A percentile compares a stretch with the other conserved stretches of the same genome.
phyloP scores from a whole-genome alignment of 2,113 vertebrate species.

The Pseudonaja textilis region DNA sequence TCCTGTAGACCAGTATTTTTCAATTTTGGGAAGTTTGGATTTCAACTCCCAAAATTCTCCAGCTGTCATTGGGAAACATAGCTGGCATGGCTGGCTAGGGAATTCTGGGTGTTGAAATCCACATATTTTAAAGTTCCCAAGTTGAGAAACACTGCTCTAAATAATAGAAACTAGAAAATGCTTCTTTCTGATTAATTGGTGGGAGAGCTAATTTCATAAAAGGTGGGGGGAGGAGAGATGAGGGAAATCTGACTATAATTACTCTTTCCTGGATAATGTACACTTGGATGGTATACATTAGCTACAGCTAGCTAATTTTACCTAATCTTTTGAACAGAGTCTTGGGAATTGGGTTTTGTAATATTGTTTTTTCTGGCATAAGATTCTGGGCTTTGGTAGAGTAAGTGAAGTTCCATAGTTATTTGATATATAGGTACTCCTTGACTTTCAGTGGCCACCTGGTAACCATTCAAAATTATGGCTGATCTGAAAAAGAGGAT shows the following conservation, averaged over 20 bases:
- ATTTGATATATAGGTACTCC: neutral
- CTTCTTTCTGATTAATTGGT: neutral
- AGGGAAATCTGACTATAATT: neutral
- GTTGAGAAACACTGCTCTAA: too few relatives aligned
- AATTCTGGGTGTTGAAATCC: neutral
- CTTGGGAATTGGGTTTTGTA: neutral
- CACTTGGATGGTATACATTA: too few relatives aligned
- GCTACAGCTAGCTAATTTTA: neutral
- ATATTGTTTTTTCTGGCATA: neutral
- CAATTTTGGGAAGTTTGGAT: neutral
- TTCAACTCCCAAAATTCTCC: too few relatives aligned
- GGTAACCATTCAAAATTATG: neutral
- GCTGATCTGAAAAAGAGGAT: neutral
- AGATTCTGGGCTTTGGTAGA: neutral
- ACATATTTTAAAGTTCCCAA: neutral
- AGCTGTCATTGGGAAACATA: neutral
- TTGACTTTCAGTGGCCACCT: too few relatives aligned
- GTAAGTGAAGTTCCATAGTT: neutral
- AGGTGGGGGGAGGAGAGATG: rapidly evolving
- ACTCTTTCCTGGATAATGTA: neutral
- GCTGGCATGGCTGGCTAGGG: neutral
- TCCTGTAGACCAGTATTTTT: neutral
- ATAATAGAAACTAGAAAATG: neutral
- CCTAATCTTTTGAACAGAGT: neutral
- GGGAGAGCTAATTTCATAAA: neutral